Base-by-base conservation (phyloP, 2,888 invertebrate genomes). In the Neria commutata region DNA sequence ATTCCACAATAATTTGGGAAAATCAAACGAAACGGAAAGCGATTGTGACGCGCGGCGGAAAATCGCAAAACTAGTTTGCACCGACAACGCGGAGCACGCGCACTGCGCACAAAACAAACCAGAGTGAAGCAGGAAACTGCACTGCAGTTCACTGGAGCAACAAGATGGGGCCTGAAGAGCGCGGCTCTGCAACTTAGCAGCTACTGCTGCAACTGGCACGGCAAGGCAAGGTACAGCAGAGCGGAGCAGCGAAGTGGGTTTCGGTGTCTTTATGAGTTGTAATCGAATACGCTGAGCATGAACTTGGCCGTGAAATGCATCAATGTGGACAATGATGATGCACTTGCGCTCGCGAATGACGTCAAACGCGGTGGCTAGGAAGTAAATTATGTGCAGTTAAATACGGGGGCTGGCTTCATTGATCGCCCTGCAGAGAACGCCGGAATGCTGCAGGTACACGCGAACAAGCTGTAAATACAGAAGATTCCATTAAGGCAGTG, bases 231-330 rank as follows among this genome's bases (percentile, higher is more conserved):
- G 52, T 8, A 24, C 40, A 48, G 47, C 47, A 26, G 19, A 21
- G 26, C 14, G 50, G 50, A 49, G 34, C 53, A 48, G 23, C 52
- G 16, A 29, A 26, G 16, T 16, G 29, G 17, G 19, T 16, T 29
- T 29, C 29, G 26, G 25, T 25, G 10, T 48, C 23, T 51, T 50
- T 19, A 10, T 34, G 21, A 3, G 34, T 10, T 34, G 52, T 21
- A 23, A 26, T 42, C 24, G 26, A 26, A 40, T 54, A 58, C n/a
- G n/a, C n/a, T 58, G 54, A 46, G 46, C 64, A 71, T 76, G 76
- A 76, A 75, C 76, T 75, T 76, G 76, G 75, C 76, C 76, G 73
- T 76, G 76, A 76, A 76, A 76, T 70, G 66, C 58, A n/a, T n/a
- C n/a, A n/a, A n/a, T n/a, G 66, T 63, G 61, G 58, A 56, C 63